Base-by-base conservation (phyloP, 2,113 vertebrate species). In the Elephantulus edwardii region DNA sequence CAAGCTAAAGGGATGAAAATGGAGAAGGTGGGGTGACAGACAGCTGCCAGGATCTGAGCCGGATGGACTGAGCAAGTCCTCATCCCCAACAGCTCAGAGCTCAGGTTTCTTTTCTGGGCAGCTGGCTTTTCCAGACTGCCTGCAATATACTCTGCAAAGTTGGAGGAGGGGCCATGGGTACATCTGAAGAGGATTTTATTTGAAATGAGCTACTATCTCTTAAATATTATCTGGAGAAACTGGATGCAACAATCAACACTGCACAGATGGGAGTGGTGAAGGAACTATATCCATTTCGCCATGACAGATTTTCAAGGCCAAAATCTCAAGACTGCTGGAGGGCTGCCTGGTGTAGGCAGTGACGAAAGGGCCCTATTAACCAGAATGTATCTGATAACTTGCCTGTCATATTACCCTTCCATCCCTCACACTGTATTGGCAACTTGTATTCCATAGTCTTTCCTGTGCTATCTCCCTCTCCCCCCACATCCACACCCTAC, bases 61-160 rank as follows among this genome's bases (percentile, higher is more conserved):
- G 68, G 54, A 75, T 14, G 35, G 80, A 82, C 80, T 50, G 71
- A 86, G 50, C 50, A 71, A 79, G 62, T 46, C 56, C 44, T 92
- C 44, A 79, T 83, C 88, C 87, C 82, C 70, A 89, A 86, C 93
- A 89, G 83, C 68, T 81, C 66, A 6, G 58, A 89, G 95, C 95
- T 96, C 95, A 56, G 83, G 84, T 96, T 96, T 95, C 96, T 93
- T 60, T 93, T 90, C 81, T 46, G 48, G 83, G 90, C 96, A 95
- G 95, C 95, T 95, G 95, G 83, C 35, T 79, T 88, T 88, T 94
- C 81, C n/a, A 22, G 83, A 85, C 66, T 78, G 84, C 58, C 82
- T 70, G 83, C 90, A 93, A 93, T 94, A 93, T 94, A 92, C 60
- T 91, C 62, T 52, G 76, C 58, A 56, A 86, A 89, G 72, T 62